Base-by-base conservation (phyloP, 2,113 vertebrate species). In the Tychaedon coryphoeus region DNA sequence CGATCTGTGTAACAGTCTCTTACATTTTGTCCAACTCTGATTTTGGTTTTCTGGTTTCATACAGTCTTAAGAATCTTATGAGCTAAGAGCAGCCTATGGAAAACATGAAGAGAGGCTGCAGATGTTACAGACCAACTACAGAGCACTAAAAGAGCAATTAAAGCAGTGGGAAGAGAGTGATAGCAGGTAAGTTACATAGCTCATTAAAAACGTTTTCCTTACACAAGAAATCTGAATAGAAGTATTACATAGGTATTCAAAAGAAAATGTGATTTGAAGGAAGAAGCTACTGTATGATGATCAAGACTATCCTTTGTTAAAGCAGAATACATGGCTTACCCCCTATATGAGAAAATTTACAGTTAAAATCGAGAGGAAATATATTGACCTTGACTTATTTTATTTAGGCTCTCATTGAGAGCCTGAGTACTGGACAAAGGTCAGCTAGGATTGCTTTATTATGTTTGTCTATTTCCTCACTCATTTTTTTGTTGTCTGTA, bases 111-210 rank as follows among this genome's bases (percentile, higher is more conserved):
- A 99, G 92, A 98, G 98, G 53, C 97, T 99, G 75, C 98, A 97
- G 96, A 97, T 99, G 91, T 98, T 99, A 92, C 98, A 99, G 97
- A 98, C 97, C 97, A 98, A 98, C 98, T 99, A 98, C 98, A 99
- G 98, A 97, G 97, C 96, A 66, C 92, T 99, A 89, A 98, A 98
- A 97, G 98, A 98, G 75, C 99, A 99, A 93, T 98, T 99, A 97
- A 99, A 98, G 91, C 98, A 98, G 92, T 96, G 97, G 92, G 98
- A 99, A 92, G 98, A 98, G 92, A 92, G 92, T 5, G 93, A 97
- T 95, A 97, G 97, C 97, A 95, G 96, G 98, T 99, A 96, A 99
- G 99, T 98, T 98, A 97, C 96, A 74, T 79, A 95, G 92, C 95
- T 97, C 94, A 82, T 97, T 97, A 97, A 96, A 96, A 90, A 45